Conservation (phyloP, 2,113 vertebrate species). For the Gymnarchus niloticus region DNA sequence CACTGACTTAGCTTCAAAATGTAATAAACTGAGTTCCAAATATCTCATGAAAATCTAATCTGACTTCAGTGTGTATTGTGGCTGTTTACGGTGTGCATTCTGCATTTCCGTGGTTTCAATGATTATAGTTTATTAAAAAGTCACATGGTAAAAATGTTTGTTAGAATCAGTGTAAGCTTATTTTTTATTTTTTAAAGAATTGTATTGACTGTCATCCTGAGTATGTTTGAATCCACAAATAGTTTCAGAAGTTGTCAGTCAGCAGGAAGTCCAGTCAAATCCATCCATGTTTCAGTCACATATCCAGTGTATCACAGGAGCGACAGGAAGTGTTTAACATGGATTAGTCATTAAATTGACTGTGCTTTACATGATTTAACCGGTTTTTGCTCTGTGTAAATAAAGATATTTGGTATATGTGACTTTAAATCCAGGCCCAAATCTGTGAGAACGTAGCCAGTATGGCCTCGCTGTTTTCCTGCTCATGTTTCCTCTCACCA, state of each 20-base stretch:
- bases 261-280: not conserved
- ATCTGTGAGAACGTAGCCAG: not conserved
- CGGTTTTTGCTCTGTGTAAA: not conserved
- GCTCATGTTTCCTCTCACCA: not conserved
- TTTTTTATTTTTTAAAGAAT: not conserved
- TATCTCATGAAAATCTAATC: not conserved
- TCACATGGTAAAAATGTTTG: not conserved
- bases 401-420: not conserved
- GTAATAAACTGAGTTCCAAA: not conserved
- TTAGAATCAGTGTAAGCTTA: not conserved
- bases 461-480: not conserved
- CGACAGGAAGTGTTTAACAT: not conserved
- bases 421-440: not conserved
- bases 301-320: not conserved
- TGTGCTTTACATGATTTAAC: not conserved
- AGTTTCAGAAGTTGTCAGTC: not conserved
- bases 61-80: not conserved
- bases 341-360: not conserved
- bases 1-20: not conserved
- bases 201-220: not conserved
- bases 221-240: not conserved
- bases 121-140: not conserved
- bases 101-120: not conserved
- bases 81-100: not conserved
- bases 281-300: not conserved